A percentile compares a stretch with the other conserved stretches of the same genome.
phyloP scores from a whole-genome alignment of 30 jellyfish, hydroid and myxozoan genomes.

The Aurelia aurita complex sp. Pacific region DNA sequence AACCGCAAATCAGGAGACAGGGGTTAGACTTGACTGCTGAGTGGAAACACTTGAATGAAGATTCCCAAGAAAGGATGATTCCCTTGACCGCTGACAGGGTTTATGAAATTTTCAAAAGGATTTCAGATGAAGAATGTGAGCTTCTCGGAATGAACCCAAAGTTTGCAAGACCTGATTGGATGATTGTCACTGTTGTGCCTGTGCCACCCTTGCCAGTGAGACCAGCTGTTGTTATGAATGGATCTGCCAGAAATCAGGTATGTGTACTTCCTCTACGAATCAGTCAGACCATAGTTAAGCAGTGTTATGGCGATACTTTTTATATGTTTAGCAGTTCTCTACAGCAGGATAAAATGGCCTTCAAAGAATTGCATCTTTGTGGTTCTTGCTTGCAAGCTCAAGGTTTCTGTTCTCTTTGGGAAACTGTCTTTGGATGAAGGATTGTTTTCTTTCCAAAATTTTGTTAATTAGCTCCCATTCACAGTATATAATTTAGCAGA shows the following conservation, averaged over 20 bases:
- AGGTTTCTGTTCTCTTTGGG: too few species aligned
- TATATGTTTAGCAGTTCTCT: too few species aligned
- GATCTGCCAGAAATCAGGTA: conserved; percentile 97
- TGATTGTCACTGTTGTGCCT: conserved; percentile 91
- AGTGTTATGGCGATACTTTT: too few species aligned
- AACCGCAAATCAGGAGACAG: conserved; percentile 87
- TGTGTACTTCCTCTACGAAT: background rate
- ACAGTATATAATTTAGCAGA: too few species aligned
- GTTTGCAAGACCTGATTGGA: conserved; percentile 97
- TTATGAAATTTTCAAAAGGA: conserved; percentile 89
- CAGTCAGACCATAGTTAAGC: too few species aligned
- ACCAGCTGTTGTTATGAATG: conserved; percentile 99
- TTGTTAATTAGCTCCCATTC: too few species aligned
- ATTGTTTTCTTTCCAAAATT: too few species aligned
- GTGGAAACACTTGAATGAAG: conserved; percentile 91
- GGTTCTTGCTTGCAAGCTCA: too few species aligned
- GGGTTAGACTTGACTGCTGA: conserved; percentile 96
- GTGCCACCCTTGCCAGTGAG: conserved; percentile 99
- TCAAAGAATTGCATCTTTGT: too few species aligned
- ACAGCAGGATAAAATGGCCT: too few species aligned
- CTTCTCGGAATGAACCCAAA: conserved; percentile 88
- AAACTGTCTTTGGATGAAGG: too few species aligned
- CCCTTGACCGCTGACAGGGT: conserved; percentile 96
- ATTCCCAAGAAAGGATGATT: conserved; percentile 87
- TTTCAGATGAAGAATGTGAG: conserved; percentile 97